Evolutionary conservation across 2,113 vertebrate genomes (phyloP).

Genomic region (Pangasianodon gigas): DNA sequence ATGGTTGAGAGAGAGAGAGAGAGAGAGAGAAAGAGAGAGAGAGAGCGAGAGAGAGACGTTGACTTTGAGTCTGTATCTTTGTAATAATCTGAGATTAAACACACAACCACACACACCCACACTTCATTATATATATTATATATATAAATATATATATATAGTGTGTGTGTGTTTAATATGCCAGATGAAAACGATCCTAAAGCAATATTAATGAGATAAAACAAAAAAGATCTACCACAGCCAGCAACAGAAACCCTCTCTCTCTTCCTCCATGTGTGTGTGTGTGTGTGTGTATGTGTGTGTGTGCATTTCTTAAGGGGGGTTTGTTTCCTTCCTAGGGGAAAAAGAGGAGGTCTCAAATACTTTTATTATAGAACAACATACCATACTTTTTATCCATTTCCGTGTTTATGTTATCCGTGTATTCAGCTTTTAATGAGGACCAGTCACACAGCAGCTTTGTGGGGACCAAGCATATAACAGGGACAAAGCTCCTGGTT

Average conservation of each 20-base stretch:
- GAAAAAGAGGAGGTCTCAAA: background rate
- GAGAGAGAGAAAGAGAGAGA: background rate
- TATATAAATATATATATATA: background rate
- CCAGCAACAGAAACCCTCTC: constrained; percentile 9
- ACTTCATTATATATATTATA: too few relatives aligned
- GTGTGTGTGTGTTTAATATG: background rate
- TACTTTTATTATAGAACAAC: background rate
- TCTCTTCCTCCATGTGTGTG: background rate
- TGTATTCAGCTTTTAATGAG: constrained; percentile 4
- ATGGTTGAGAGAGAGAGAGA: background rate
- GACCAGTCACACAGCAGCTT: background rate
- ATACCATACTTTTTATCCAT: background rate
- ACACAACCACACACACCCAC: background rate
- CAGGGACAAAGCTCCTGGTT: background rate
- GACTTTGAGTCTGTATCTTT: background rate
- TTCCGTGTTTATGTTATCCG: background rate
- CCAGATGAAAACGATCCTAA: constrained; percentile 22
- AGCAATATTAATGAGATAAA: constrained; percentile 22
- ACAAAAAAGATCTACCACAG: constrained; percentile 29
- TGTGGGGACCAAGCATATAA: background rate
- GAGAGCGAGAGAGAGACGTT: background rate
- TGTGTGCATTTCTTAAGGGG: background rate
- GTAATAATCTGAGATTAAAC: background rate
- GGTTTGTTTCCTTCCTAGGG: background rate
- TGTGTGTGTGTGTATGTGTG: background rate